A percentile compares a stretch with the other conserved stretches of the same genome.
phyloP scores from a whole-genome alignment of 2,797 vertebrate species.

The Sphenodon punctatus region DNA sequence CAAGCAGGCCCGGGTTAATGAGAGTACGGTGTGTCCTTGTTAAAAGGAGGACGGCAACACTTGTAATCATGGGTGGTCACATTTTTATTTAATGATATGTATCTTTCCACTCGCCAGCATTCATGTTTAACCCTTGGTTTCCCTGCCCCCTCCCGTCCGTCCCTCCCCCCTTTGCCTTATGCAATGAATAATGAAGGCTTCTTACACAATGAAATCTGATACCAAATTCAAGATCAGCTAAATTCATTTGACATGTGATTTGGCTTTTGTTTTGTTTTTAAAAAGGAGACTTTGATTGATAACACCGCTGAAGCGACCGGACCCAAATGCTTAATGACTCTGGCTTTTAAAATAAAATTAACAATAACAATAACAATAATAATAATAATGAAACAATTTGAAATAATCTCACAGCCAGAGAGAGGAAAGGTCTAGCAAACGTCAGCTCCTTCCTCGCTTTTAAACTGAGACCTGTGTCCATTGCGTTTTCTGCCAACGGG shows the following conservation, averaged over 20 bases:
- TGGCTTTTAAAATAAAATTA: constrained; percentile 26
- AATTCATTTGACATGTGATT: constrained; percentile 11
- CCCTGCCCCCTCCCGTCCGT: neutral
- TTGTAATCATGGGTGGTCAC: constrained; percentile 71
- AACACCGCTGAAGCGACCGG: neutral
- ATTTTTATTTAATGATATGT: constrained; percentile 74
- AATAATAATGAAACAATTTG: constrained; percentile 28
- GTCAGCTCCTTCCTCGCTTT: constrained; percentile 34
- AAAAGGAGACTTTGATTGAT: neutral
- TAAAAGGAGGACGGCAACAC: constrained; percentile 61
- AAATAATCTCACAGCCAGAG: constrained; percentile 4
- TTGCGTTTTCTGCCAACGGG: no score
- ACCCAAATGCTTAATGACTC: constrained; percentile 8
- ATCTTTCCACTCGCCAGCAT: constrained; percentile 29
- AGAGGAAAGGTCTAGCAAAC: constrained; percentile 30
- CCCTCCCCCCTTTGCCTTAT: neutral
- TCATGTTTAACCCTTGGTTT: constrained; percentile 48
- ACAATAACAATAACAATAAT: no score
- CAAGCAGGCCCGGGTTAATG: constrained; percentile 68
- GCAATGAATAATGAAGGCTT: constrained; percentile 3
- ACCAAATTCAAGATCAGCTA: neutral
- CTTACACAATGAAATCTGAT: neutral
- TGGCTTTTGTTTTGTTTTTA: constrained; percentile 31
- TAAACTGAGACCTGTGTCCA: no score
- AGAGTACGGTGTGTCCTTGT: constrained; percentile 63